phyloP scores from a whole-genome alignment of 2,888 invertebrate genomes.

The Drosophila maculinotata region DNA sequence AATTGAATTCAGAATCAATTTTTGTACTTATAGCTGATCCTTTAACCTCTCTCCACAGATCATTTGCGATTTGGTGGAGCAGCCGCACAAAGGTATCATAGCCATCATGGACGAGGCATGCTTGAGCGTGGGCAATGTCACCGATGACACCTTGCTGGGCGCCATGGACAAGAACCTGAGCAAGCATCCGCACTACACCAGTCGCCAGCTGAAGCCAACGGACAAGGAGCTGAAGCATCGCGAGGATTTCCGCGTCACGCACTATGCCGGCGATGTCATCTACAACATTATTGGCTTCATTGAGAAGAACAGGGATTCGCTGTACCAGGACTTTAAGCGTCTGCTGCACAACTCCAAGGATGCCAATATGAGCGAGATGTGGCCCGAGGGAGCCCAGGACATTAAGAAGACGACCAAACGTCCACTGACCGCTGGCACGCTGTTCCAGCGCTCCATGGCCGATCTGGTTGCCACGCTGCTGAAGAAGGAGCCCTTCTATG shows the following conservation, averaged over 20 bases:
- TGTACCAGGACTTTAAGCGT: conserved; percentile 98
- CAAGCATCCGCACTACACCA: conserved; percentile 95
- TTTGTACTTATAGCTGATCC: too few species aligned
- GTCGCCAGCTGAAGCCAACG: conserved; percentile 92
- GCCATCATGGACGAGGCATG: conserved; percentile 99
- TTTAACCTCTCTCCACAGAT: conserved; percentile 83
- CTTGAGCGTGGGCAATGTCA: conserved; percentile 96
- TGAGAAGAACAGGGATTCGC: conserved; percentile 98
- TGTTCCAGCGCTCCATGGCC: conserved; percentile 98
- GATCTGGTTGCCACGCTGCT: conserved; percentile 94
- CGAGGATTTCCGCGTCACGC: conserved; percentile 93
- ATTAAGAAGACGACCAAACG: conserved; percentile 97
- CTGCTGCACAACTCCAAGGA: conserved; percentile 94
- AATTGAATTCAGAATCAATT: too few species aligned
- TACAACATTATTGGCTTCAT: conserved; percentile 96
- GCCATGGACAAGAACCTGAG: conserved; percentile 96
- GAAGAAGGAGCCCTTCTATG: conserved; percentile 98
- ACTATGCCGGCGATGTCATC: conserved; percentile 98
- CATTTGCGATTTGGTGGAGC: conserved; percentile 98
- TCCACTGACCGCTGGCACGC: conserved; percentile 96
- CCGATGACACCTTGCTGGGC: conserved; percentile 93
- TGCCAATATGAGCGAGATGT: conserved; percentile 92
- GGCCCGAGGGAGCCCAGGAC: conserved; percentile 97
- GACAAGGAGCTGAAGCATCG: conserved; percentile 93
- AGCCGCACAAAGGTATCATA: conserved; percentile 95